These are phyloP conservation scores for Fringilla coelebs DNA, from an alignment of 2,797 vertebrate species.

Conservation along the genomic window DNA sequence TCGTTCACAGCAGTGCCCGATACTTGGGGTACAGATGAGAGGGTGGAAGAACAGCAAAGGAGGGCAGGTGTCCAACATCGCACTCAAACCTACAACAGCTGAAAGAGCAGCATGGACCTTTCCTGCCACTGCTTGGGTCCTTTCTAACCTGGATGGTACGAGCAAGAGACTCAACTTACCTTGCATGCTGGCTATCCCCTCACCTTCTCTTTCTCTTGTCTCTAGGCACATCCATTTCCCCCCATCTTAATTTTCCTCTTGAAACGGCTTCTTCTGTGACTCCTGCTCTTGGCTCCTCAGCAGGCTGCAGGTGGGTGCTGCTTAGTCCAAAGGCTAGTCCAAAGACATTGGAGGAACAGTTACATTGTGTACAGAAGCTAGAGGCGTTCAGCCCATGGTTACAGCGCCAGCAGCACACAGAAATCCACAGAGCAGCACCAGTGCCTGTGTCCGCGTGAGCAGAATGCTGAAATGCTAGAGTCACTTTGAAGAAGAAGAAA, in stretches of 20 bases:
- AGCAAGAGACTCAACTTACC: constrained; percentile 62
- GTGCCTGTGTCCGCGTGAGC: background rate
- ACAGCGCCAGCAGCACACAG: background rate
- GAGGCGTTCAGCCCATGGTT: background rate
- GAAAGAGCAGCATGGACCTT: background rate
- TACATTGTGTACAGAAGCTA: background rate
- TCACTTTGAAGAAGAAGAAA: constrained; percentile 53
- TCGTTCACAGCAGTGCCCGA: constrained; percentile 10
- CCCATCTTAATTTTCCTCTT: constrained; percentile 27
- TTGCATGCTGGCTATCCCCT: background rate
- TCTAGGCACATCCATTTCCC: constrained; percentile 20
- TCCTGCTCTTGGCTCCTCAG: constrained; percentile 9
- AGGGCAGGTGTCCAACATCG: background rate
- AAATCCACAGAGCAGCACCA: background rate
- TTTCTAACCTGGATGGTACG: background rate
- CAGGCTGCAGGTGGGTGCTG: background rate
- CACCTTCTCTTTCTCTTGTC: constrained; percentile 43
- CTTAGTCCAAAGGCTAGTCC: constrained; percentile 22
- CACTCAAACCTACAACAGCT: background rate
- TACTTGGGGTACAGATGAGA: background rate
- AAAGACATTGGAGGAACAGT: background rate
- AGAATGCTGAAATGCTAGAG: background rate
- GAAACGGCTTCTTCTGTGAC: background rate
- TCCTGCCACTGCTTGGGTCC: background rate
- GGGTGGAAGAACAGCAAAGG: background rate